Evolutionary conservation across 2,113 vertebrate species (phyloP), one percentile per base, ranked within the genome.

Genomic region (Eretmochelys imbricata): DNA sequence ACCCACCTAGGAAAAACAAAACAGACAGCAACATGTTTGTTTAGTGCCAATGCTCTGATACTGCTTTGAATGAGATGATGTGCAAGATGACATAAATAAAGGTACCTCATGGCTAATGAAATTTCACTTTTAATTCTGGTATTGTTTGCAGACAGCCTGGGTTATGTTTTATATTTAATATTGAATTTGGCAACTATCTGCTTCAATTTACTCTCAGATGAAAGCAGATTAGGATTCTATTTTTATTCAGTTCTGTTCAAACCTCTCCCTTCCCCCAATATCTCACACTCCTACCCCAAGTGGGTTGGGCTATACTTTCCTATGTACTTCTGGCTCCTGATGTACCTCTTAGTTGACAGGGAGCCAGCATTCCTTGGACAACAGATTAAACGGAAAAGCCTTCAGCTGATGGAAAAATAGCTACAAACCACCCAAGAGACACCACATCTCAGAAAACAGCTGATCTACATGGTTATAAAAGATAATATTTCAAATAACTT

Each of bases 181-280:
- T 97, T 96, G 96, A 92, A 93, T 95, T 95, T 97, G 90, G 96
- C 94, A 94, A 88, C 85, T 95, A 91, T 95, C 93, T 92, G 57
- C 83, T 97, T 46, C 91, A 91, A 91, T 95, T 92, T 96, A 79
- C 42, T 87, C 50, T 89, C 80, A 79, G 85, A 87, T 95, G 83
- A 89, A 65, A 89, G 95, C 75, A 91, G 65, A 95, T 96, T 88
- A 95, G 48, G 90, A 48, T 86, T 92, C 89, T 94, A 84, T 91
- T 96, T 97, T 87, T 92, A 54, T 91, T 95, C 89, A 65, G 35
- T 82, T 94, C 85, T 95, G n/a, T 31, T 84, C 83, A 96, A 85
- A 78, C 12, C 51, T 92, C 76, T 91, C 82, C 51, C 29, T 76
- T 89, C 31, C 86, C 38, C 38, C 38, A 88, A 89, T 25, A 91